These are phyloP conservation scores for Orycteropus afer DNA, from an alignment of 2,113 vertebrate species.

Conservation along the genomic window DNA sequence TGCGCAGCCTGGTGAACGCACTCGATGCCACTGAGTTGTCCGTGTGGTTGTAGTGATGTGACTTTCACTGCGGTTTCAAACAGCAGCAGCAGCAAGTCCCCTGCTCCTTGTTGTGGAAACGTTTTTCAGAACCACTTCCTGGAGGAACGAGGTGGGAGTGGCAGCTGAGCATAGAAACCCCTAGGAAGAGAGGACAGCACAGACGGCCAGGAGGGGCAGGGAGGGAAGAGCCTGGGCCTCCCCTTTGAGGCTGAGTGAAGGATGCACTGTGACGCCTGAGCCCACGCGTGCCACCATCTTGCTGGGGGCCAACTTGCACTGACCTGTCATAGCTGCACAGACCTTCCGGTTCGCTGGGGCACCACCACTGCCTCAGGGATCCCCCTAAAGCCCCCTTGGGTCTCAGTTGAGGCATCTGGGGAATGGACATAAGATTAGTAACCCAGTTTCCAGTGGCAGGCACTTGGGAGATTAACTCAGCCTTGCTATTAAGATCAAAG, in stretches of 20 bases:
- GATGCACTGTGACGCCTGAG: accelerated
- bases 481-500: too few relatives aligned
- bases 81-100: not conserved
- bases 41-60: not conserved
- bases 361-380: accelerated
- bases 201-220: accelerated
- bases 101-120: not conserved
- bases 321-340: accelerated
- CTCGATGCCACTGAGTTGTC: accelerated
- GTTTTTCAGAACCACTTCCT: not conserved
- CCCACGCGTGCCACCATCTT: accelerated
- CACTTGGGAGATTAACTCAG: not conserved
- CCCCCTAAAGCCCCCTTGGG: not conserved
- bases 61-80: not conserved
- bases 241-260: accelerated
- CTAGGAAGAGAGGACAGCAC: accelerated
- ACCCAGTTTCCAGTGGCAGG: not conserved
- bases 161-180: not conserved
- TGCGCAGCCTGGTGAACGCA: not conserved
- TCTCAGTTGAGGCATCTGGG: not conserved
- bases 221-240: accelerated
- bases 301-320: accelerated
- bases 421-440: not conserved
- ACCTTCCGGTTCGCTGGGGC: accelerated
- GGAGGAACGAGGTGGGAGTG: not conserved